A percentile compares a stretch with the other conserved stretches of the same genome.
phyloP scores from a whole-genome alignment of 2,113 vertebrate species.

The Centropus bengalensis region DNA sequence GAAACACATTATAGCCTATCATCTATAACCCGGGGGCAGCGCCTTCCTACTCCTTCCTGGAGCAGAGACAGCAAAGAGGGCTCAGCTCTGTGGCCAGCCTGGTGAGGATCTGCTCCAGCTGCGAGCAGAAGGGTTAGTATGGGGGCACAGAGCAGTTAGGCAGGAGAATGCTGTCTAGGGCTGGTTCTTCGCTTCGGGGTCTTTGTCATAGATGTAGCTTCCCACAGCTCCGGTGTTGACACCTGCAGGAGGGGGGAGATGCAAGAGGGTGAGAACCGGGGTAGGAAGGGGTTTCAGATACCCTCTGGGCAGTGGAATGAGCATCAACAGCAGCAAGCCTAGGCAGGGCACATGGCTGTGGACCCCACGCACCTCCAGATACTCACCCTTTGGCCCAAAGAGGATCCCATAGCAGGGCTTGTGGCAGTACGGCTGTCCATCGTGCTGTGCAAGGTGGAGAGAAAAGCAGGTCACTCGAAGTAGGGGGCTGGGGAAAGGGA shows the following conservation, averaged over 20 bases:
- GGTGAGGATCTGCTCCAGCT: not conserved
- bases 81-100: constrained; percentile 15
- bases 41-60: not conserved
- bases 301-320: not conserved
- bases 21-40: not conserved
- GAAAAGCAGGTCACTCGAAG: not conserved
- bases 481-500: fast-evolving
- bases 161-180: constrained; percentile 68
- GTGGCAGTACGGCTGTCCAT: constrained; percentile 84
- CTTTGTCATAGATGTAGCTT: constrained; percentile 97
- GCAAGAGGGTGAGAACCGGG: fast-evolving
- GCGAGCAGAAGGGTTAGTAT: constrained; percentile 37
- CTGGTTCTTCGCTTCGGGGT: constrained; percentile 85
- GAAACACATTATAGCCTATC: constrained; percentile 57
- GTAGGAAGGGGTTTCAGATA: fast-evolving
- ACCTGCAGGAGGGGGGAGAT: constrained; percentile 70
- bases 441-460: constrained; percentile 58
- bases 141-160: not conserved
- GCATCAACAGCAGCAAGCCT: not conserved
- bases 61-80: constrained; percentile 17
- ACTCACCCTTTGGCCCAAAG: constrained; percentile 85
- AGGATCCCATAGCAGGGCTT: constrained; percentile 85
- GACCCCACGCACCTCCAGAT: fast-evolving
- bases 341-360: fast-evolving
- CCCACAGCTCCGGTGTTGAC: constrained; percentile 97